Evolutionary conservation across 2,797 vertebrate species (phyloP), one percentile per base, ranked within the genome.

Genomic region (Poecilia gillii): DNA sequence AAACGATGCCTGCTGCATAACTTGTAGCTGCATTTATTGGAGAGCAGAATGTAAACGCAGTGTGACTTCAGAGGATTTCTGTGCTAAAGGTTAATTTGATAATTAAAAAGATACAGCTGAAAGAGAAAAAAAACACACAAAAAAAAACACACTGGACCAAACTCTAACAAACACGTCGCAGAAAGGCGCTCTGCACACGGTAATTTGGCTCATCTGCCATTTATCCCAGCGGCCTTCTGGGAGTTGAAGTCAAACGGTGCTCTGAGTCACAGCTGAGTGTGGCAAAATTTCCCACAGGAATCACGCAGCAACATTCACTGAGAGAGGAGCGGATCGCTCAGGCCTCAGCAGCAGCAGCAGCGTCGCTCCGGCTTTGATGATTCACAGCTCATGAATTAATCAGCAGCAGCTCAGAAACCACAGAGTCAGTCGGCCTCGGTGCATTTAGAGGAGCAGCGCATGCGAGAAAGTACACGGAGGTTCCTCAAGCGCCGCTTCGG

Each of bases 311-410:
- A 87, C 78, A 87, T 81, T 87, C 85, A 90, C 84, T 55, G 3
- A 41, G 68, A 80, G 14, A 81, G 31, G 82, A 77, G 78, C 62
- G 46, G 78, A 78, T 80, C 88, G 82, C 85, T 76, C 79, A 75
- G 28, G 79, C 77, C 36, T 18, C 81, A 25, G 84, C 53, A 36
- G 36, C 71, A 87, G 85, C 81, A 83, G 36, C 53, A 41, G 81
- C 79, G 75, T 78, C 59, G 46, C 79, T 78, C 80, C 66, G 43
- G 78, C 87, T 89, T 73, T 89, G 92, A 91, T 89, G 91, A 91
- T 88, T 90, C 90, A 90, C 25, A 77, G 71, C 75, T 92, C 79
- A 90, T 91, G 84, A 93, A 94, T 93, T 91, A 92, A 93, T 91
- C 88, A 93, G 82, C 25, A 11, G 4, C 72, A 77, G 74, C 81